Evolutionary conservation across 2,888 invertebrate genomes (phyloP).

Genomic region (Pycnomerus fuliginosus): DNA sequence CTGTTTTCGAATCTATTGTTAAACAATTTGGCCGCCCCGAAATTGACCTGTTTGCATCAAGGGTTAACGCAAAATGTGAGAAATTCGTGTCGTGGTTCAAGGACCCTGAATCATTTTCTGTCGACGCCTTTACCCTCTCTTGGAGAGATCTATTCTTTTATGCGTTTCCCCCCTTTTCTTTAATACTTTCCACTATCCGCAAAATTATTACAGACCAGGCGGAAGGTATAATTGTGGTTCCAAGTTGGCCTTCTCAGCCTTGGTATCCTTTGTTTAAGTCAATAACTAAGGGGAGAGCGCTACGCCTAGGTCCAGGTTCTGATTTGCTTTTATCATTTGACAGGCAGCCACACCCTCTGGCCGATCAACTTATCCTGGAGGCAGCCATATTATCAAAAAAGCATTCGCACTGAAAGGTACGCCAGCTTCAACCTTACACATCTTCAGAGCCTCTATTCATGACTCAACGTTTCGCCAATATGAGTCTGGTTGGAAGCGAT

Average conservation of each 20-base stretch:
- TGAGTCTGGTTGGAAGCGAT: slow-evolving; percentile 16
- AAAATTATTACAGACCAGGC: slow-evolving; percentile 39
- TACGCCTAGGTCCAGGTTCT: slow-evolving; percentile 28
- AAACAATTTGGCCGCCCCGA: slow-evolving; percentile 23
- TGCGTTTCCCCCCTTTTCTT: slow-evolving; percentile 15
- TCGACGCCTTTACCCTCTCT: slow-evolving; percentile 35
- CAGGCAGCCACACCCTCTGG: slow-evolving; percentile 31
- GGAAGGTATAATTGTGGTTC: slow-evolving; percentile 37
- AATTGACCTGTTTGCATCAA: slow-evolving; percentile 34
- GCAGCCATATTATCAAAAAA: slow-evolving; percentile 32
- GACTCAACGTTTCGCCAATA: slow-evolving; percentile 31
- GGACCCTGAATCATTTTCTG: slow-evolving; percentile 27
- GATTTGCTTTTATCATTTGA: slow-evolving; percentile 33
- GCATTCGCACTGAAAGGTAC: slow-evolving; percentile 23
- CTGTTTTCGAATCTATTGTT: neutral
- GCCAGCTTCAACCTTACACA: slow-evolving; percentile 17
- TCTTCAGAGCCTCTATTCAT: slow-evolving; percentile 24
- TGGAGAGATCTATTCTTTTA: slow-evolving; percentile 34
- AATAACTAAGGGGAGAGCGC: slow-evolving; percentile 7
- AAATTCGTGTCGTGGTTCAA: slow-evolving; percentile 33
- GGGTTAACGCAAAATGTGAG: slow-evolving; percentile 32
- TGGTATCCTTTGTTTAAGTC: slow-evolving; percentile 38
- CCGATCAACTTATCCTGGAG: slow-evolving; percentile 32
- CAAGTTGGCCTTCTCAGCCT: slow-evolving; percentile 35
- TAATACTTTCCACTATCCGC: slow-evolving; percentile 23